phyloP scores from a whole-genome alignment of 1,140 invertebrate genomes.

The Calliphora vicina region DNA sequence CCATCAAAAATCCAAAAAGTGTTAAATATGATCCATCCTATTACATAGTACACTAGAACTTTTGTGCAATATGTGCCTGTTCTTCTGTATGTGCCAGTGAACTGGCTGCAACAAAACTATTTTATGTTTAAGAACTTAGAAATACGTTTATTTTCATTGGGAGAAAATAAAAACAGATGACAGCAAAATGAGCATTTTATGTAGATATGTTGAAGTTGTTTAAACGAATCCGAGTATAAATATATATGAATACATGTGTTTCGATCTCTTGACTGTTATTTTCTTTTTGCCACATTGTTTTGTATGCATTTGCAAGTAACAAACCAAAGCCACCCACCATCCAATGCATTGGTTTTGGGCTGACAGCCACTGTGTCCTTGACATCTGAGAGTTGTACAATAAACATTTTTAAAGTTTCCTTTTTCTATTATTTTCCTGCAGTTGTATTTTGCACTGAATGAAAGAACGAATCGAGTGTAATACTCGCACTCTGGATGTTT shows the following conservation, averaged over 20 bases:
- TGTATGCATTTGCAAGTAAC: not conserved
- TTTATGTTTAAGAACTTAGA: not conserved
- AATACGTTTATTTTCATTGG: not conserved
- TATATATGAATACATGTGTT: not conserved
- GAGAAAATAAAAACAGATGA: not conserved
- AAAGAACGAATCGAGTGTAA: no score
- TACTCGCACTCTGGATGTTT: no score
- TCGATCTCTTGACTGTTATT: not conserved
- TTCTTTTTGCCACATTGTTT: not conserved
- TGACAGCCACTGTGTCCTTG: not conserved
- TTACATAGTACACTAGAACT: no score
- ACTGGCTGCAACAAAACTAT: not conserved
- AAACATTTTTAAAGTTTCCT: not conserved
- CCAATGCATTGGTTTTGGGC: not conserved
- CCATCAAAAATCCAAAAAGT: no score
- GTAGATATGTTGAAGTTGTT: not conserved
- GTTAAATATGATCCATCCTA: no score
- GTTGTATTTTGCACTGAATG: no score
- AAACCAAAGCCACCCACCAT: not conserved
- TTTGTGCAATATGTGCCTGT: no score
- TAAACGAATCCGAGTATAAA: not conserved
- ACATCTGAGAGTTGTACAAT: constrained; percentile 3
- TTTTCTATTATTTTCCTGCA: not conserved
- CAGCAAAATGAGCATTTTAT: not conserved
- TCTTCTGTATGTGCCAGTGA: not conserved